Evolutionary conservation across 2,113 vertebrate genomes (phyloP), one percentile per base, ranked within the genome.

Genomic region (Tyrannus savana): DNA sequence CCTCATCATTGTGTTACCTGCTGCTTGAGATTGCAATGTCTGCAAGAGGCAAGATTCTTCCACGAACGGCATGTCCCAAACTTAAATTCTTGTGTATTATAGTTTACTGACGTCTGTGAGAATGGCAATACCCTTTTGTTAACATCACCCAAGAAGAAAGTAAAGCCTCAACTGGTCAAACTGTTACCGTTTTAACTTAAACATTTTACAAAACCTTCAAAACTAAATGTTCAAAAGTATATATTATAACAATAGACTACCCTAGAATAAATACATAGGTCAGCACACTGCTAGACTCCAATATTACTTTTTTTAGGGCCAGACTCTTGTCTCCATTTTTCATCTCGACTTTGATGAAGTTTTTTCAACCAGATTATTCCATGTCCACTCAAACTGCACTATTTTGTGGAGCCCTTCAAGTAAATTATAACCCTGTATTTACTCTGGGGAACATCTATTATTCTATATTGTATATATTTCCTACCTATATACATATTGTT

Each of bases 401-500:
- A 52, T 95, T 49, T 39, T 64, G 67, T 72, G 64, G 76, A 86
- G 76, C 19, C 84, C 66, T 76, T 92, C 81, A 79, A 74, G 73
- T 75, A 95, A 87, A 80, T 78, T 55, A 62, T 50, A 96, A 84
- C 79, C 39, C 76, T 79, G 92, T 95, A 97, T 92, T 97, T 96
- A 96, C 80, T 97, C 94, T 2, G 27, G 67, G 74, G 84, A 92
- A n/a, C 80, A 93, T 92, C 81, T 94, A 94, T 93, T 93, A 96
- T 82, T 95, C 79, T 96, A 90, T 93, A 93, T 14, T 81, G 92
- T 81, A 84, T 63, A 42, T 60, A 72, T 84, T 93, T 95, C 96
- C 90, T 95, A 97, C 60, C 80, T 97, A 97, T 95, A 96, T 97
- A 98, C 91, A 98, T 71, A 84, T 88, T 56, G 92, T 90, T 97